Evolutionary conservation across 2,113 vertebrate species (phyloP), one percentile per base, ranked within the genome.

Genomic region (Formicarius rufipectus): DNA sequence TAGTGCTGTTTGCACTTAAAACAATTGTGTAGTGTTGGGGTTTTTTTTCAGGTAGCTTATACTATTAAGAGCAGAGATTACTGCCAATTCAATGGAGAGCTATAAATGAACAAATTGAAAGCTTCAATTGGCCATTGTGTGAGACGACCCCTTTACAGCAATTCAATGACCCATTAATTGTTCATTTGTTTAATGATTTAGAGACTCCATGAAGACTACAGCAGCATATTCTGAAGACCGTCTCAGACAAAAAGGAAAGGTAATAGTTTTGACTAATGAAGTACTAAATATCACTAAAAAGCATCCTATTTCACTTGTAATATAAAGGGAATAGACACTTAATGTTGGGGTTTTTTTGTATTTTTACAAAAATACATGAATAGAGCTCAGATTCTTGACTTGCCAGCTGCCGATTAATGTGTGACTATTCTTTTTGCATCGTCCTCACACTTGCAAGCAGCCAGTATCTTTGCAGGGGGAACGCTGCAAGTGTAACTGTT

Each of bases 161-260:
- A 95, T 90, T 93, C 62, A 83, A 60, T 39, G 24, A 84, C 1
- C 1, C 35, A 87, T 77, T 96, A 89, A 85, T 80, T 93, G 42
- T 79, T 95, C 31, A 67, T 37, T 86, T 89, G 37, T 85, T 80
- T 58, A 92, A 44, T 0, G 1, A 77, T 68, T 71, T 66, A 84
- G 42, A 86, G 67, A 58, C 55, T 76, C 27, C 27, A 53, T 37
- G 27, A 74, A 69, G 35, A 55, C 24, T 74, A 49, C 22, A 64
- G 35, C 23, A 89, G 39, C 39, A 84, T 55, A 79, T 83, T 89
- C 52, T 89, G 59, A 74, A 72, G 53, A 83, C 7, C 1, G 4
- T 12, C 27, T 90, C 35, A 35, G 14, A 93, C 39, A 83, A 81
- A 87, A 40, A 60, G 16, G 6, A 58, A 63, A 28, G 12, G 49